Percentiles rank a stretch among this genome's conserved stretches.
Evolutionary conservation across 2,797 vertebrate species (phyloP).

Genomic region (Schizopygopsis pylzovi): DNA sequence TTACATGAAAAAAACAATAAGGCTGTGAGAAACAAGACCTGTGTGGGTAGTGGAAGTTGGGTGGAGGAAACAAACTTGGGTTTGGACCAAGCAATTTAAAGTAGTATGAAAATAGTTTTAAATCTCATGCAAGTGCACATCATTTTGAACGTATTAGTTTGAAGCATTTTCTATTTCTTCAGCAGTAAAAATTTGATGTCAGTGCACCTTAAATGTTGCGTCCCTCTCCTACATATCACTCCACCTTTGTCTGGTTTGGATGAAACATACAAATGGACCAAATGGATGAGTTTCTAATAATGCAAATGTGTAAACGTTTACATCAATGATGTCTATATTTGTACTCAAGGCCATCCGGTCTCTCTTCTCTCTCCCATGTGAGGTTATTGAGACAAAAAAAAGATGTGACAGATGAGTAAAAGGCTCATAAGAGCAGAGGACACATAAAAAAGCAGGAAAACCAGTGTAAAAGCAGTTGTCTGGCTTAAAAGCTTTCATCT

Average conservation of each 20-base stretch:
- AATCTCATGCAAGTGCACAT: not conserved
- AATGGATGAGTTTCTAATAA: slow-evolving; percentile 28
- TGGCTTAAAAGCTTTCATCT: slow-evolving; percentile 75
- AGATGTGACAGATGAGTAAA: slow-evolving; percentile 1
- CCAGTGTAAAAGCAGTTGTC: slow-evolving; percentile 49
- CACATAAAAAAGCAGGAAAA: slow-evolving; percentile 4
- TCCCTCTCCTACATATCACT: not conserved
- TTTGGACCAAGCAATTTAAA: slow-evolving; percentile 1
- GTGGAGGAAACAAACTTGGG: not conserved
- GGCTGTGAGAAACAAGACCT: not conserved
- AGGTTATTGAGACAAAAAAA: slow-evolving; percentile 33
- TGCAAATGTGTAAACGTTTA: not conserved
- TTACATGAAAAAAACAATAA: not conserved
- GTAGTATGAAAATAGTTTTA: not conserved
- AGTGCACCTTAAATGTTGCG: not conserved
- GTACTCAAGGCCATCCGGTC: slow-evolving; percentile 32
- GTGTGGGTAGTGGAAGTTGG: not conserved
- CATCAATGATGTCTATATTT: slow-evolving; percentile 33
- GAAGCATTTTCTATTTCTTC: not conserved
- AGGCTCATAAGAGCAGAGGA: not conserved
- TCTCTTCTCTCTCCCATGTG: slow-evolving; percentile 34
- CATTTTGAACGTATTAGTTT: not conserved
- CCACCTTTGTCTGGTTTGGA: slow-evolving; percentile 7
- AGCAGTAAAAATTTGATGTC: not conserved
- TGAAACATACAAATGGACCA: slow-evolving; percentile 38